These are phyloP conservation scores for Lacanobia wlatinum DNA, from an alignment of 2,888 invertebrate genomes.

Conservation along the genomic window DNA sequence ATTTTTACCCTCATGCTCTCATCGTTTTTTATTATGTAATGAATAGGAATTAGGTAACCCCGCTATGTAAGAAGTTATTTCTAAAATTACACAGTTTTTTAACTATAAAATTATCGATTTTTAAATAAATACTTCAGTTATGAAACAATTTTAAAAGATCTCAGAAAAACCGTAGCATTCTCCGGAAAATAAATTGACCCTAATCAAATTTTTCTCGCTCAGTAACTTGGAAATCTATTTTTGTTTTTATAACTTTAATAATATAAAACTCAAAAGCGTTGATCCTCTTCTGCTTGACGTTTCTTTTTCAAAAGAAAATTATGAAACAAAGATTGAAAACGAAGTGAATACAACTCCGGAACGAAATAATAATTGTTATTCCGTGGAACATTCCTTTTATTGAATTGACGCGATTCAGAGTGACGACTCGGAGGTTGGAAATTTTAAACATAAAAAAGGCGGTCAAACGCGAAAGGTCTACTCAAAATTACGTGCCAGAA, in stretches of 20 bases:
- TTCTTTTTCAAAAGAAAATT: constrained; percentile 57
- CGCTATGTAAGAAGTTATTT: not conserved
- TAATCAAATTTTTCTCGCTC: constrained; percentile 43
- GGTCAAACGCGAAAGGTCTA: constrained; percentile 64
- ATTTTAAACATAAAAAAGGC: constrained; percentile 63
- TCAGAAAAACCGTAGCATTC: constrained; percentile 23
- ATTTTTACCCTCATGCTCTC: not conserved
- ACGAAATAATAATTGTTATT: constrained; percentile 67
- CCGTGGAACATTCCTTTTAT: constrained; percentile 64
- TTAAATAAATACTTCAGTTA: constrained; percentile 14
- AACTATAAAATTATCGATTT: not conserved
- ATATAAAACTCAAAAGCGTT: constrained; percentile 51
- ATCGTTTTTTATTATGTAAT: not conserved
- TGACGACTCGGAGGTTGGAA: constrained; percentile 51
- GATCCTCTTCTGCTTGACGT: constrained; percentile 44
- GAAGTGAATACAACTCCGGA: constrained; percentile 56
- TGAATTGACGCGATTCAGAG: constrained; percentile 66
- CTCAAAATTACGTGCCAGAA: constrained; percentile 64
- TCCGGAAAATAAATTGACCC: constrained; percentile 34
- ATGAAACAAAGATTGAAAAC: constrained; percentile 65
- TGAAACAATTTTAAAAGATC: constrained; percentile 29
- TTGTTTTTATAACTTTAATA: constrained; percentile 54
- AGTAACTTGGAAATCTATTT: constrained; percentile 51
- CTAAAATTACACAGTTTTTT: not conserved
- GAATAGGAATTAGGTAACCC: not conserved